phyloP scores from a whole-genome alignment of 1,140 invertebrate genomes.

The Littorina saxatilis region DNA sequence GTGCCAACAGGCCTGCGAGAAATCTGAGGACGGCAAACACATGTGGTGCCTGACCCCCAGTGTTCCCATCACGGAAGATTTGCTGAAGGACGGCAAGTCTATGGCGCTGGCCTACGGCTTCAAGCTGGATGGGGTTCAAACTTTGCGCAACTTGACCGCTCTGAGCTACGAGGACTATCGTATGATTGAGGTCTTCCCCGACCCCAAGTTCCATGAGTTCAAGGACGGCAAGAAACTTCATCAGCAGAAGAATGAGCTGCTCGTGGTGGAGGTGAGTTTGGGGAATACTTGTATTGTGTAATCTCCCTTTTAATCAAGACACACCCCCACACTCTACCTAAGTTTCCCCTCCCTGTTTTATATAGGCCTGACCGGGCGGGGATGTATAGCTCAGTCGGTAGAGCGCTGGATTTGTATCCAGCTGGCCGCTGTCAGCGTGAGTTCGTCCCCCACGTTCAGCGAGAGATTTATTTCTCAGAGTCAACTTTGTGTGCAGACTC shows the following conservation, averaged over 20 bases:
- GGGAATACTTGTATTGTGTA: not conserved
- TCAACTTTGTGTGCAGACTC: too few species aligned
- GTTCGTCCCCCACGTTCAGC: not conserved
- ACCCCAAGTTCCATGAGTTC: conserved; percentile 92
- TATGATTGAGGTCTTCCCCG: conserved; percentile 90
- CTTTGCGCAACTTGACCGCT: conserved; percentile 86
- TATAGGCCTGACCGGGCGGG: conserved; percentile 9
- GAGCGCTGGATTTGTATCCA: not conserved
- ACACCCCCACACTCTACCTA: too few species aligned
- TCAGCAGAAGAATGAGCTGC: conserved; percentile 84
- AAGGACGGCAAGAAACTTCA: conserved; percentile 80
- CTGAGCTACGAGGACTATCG: conserved; percentile 75
- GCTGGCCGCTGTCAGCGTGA: conserved; percentile 4
- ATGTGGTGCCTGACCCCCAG: conserved; percentile 92
- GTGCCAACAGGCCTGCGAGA: conserved; percentile 83
- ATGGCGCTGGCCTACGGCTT: conserved; percentile 94
- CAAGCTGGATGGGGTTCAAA: conserved; percentile 93
- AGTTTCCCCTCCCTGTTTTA: not conserved
- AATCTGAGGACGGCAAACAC: conserved; percentile 81
- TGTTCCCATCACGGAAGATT: conserved; percentile 67
- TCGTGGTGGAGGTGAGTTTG: conserved; percentile 90
- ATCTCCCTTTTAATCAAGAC: not conserved
- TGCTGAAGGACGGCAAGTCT: conserved; percentile 52
- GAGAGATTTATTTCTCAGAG: too few species aligned
- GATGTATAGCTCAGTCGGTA: not conserved